Evolutionary conservation across 2,888 invertebrate species (phyloP).

Genomic region (Strigamia transsilvanica): DNA sequence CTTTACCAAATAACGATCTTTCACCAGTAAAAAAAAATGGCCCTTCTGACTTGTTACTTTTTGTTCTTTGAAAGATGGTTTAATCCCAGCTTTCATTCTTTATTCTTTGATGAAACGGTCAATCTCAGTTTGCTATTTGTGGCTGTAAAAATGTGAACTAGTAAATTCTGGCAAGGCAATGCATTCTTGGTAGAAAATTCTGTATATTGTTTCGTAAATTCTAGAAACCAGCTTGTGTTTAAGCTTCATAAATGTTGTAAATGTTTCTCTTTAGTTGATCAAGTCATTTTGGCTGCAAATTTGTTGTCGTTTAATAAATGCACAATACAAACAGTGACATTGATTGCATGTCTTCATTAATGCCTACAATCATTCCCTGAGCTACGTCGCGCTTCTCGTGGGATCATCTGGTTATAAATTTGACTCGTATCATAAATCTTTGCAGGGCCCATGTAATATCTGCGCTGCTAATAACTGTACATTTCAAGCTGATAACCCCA

Average conservation of each 20-base stretch:
- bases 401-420: slow-evolving; percentile 49
- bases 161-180: too few relatives aligned
- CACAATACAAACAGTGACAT: slow-evolving; percentile 37
- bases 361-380: slow-evolving; percentile 49
- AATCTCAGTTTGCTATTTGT: too few relatives aligned
- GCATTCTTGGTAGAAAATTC: too few relatives aligned
- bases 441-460: slow-evolving; percentile 13
- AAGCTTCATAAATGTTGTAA: background rate
- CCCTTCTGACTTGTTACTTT: too few relatives aligned
- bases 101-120: too few relatives aligned
- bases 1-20: too few relatives aligned
- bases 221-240: too few relatives aligned
- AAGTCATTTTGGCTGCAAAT: background rate
- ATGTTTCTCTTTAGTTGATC: background rate
- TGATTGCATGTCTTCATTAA: slow-evolving; percentile 48
- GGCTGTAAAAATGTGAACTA: too few relatives aligned
- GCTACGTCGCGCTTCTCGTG: slow-evolving; percentile 5
- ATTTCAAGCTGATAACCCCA: slow-evolving; percentile 43
- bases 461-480: slow-evolving; percentile 32
- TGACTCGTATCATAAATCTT: slow-evolving; percentile 48
- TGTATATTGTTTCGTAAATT: too few relatives aligned
- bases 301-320: slow-evolving; percentile 42
- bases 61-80: too few relatives aligned
- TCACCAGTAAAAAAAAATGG: too few relatives aligned
- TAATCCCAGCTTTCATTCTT: too few relatives aligned